A percentile compares a stretch with the other conserved stretches of the same genome.
These are phyloP conservation scores for Cololabis saira DNA, from an alignment of 2,113 vertebrate genomes.

Conservation along the genomic window DNA sequence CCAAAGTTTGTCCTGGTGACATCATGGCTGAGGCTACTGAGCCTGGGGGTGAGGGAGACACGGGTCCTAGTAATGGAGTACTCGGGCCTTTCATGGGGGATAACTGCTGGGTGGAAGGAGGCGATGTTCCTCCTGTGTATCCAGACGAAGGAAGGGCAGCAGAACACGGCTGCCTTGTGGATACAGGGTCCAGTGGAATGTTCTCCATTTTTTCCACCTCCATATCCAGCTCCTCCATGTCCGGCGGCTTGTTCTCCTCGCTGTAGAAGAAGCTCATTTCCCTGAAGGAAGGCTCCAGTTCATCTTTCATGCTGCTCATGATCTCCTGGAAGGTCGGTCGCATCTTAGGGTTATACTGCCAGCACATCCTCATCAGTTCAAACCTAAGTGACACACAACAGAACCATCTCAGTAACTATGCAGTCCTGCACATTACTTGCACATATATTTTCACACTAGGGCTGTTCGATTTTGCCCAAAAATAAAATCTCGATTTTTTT, in stretches of 20 bases:
- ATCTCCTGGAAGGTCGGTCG: conserved; percentile 97
- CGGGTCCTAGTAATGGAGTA: conserved; percentile 66
- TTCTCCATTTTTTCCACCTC: conserved; percentile 98
- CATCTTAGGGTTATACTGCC: conserved; percentile 99
- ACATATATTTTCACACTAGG: not conserved
- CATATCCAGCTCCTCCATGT: conserved; percentile 94
- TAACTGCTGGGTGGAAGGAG: conserved; percentile 65
- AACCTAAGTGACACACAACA: conserved; percentile 80
- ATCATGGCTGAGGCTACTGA: conserved; percentile 58
- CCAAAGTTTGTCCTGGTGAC: conserved; percentile 71
- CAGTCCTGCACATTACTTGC: not conserved
- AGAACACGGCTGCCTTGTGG: conserved; percentile 84
- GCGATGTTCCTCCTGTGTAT: conserved; percentile 49
- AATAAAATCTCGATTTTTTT: too few species aligned
- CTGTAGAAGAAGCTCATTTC: conserved; percentile 99
- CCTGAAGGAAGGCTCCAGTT: conserved; percentile 91
- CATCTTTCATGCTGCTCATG: conserved; percentile 94
- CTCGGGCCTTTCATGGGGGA: conserved; percentile 69
- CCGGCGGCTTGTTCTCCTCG: conserved; percentile 96
- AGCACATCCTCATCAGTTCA: conserved; percentile 98
- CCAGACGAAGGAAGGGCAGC: conserved; percentile 53
- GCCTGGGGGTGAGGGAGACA: conserved; percentile 62
- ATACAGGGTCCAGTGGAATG: conserved; percentile 93
- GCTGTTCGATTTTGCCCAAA: too few species aligned
- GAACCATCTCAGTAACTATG: not conserved